These are phyloP conservation scores for Ecdyonurus torrentis DNA, from an alignment of 2,888 invertebrate species.

Conservation along the genomic window DNA sequence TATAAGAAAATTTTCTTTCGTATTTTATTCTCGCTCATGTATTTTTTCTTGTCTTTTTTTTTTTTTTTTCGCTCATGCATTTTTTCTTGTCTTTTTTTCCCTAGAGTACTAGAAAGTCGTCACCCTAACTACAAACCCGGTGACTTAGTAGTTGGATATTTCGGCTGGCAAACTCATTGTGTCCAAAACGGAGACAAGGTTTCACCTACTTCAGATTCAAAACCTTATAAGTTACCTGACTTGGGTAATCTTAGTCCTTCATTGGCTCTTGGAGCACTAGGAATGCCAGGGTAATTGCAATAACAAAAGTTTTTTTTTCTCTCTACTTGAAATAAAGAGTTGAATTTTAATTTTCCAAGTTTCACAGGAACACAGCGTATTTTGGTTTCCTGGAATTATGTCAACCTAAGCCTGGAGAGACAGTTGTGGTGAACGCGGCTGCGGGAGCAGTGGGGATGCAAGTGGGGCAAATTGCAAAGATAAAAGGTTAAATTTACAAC, in stretches of 20 bases:
- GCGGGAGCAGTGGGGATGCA: constrained; percentile 63
- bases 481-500: constrained; percentile 32
- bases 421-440: constrained; percentile 54
- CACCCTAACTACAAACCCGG: constrained; percentile 46
- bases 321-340: not conserved
- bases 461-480: constrained; percentile 64
- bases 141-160: constrained; percentile 38
- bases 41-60: too few relatives aligned
- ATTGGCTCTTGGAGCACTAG: constrained; percentile 21
- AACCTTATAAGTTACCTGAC: constrained; percentile 22
- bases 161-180: constrained; percentile 52
- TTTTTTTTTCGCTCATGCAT: too few relatives aligned
- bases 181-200: constrained; percentile 28
- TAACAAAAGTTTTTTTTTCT: constrained; percentile 2
- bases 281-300: constrained; percentile 24
- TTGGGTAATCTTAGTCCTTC: constrained; percentile 21
- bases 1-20: too few relatives aligned
- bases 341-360: not conserved
- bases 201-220: not conserved
- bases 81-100: too few relatives aligned
- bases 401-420: constrained; percentile 51
- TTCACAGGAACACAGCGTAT: constrained; percentile 48
- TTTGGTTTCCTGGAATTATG: constrained; percentile 57
- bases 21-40: too few relatives aligned
- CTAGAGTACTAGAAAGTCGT: constrained; percentile 48